Percentiles rank a stretch among this genome's conserved stretches.
Evolutionary conservation across 1,140 invertebrate genomes (phyloP).

Genomic region (Caerostris darwini): DNA sequence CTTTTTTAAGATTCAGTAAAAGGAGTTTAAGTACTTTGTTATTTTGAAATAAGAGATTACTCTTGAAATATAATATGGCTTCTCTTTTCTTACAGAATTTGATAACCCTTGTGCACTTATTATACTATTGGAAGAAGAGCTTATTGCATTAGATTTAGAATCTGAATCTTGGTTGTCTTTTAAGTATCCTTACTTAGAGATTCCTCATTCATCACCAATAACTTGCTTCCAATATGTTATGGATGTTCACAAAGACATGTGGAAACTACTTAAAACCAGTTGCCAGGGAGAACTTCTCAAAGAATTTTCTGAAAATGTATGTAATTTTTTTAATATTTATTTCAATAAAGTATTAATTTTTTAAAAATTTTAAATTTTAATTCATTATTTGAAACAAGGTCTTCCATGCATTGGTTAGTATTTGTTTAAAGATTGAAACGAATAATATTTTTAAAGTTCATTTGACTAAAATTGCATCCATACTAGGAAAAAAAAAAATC

Average conservation of each 20-base stretch:
- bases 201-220: conserved; percentile 95
- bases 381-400: no score
- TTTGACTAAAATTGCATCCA: no score
- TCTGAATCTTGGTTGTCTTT: conserved; percentile 90
- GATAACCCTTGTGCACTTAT: conserved; percentile 86
- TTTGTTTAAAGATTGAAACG: no score
- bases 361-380: not conserved
- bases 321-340: not conserved
- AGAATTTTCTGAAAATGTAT: conserved; percentile 74
- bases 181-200: conserved; percentile 93
- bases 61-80: not conserved
- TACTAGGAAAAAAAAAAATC: no score
- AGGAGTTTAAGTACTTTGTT: no score
- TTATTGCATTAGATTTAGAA: conserved; percentile 94
- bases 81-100: conserved; percentile 81
- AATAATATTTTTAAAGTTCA: no score
- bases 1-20: no score
- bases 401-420: no score
- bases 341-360: not conserved
- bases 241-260: conserved; percentile 88
- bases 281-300: conserved; percentile 85
- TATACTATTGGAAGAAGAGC: conserved; percentile 95
- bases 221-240: conserved; percentile 89
- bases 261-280: conserved; percentile 86
- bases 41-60: no score